phyloP scores from a whole-genome alignment of 2,888 invertebrate genomes.

The Synergus itoensis region DNA sequence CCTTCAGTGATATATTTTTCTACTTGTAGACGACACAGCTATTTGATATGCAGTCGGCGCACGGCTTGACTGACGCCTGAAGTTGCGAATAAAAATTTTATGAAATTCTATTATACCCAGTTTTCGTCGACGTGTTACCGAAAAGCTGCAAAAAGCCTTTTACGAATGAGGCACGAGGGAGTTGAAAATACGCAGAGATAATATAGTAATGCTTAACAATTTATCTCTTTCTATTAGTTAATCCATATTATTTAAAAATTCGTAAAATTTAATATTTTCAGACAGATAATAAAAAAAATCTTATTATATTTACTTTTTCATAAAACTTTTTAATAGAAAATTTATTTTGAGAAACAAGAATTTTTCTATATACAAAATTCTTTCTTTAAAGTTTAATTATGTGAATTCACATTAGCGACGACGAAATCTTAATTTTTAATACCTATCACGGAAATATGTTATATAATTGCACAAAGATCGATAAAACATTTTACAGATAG shows the following conservation, averaged over 20 bases:
- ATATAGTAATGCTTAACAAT: constrained; percentile 5
- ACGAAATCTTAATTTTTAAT: too few species aligned
- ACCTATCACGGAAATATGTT: too few species aligned
- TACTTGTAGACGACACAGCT: constrained; percentile 62
- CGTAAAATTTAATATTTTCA: too few species aligned
- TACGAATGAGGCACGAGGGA: constrained; percentile 56
- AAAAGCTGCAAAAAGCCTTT: constrained; percentile 55
- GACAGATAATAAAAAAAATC: too few species aligned
- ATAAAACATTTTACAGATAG: too few species aligned
- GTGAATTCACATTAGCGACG: too few species aligned
- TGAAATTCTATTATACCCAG: constrained; percentile 77
- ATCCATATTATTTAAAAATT: not conserved
- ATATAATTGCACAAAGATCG: too few species aligned
- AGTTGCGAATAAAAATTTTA: constrained; percentile 77
- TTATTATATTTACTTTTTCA: not conserved
- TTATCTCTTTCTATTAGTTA: not conserved
- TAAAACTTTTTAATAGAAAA: not conserved
- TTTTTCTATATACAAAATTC: too few species aligned
- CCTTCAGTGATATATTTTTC: constrained; percentile 68
- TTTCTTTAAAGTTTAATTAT: too few species aligned
- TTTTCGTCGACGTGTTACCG: constrained; percentile 68
- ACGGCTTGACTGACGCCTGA: constrained; percentile 76
- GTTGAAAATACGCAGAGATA: constrained; percentile 40
- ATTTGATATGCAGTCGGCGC: constrained; percentile 75
- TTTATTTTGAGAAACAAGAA: too few species aligned